Conservation (phyloP, 2,797 vertebrate genomes). For the Crocodylus rhombifer region DNA sequence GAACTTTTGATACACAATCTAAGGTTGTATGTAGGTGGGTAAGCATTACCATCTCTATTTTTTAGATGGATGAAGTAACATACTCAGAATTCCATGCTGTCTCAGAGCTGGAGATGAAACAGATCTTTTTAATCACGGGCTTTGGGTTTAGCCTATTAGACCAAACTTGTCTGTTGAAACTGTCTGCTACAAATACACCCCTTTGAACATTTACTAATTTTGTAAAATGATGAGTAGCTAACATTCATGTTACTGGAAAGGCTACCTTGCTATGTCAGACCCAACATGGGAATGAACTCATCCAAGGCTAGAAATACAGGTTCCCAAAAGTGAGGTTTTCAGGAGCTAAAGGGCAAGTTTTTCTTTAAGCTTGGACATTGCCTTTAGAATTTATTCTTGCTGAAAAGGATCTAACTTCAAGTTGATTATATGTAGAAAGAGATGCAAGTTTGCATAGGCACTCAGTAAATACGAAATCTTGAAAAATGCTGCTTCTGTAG, state of each 20-base stretch:
- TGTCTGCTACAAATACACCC: neutral
- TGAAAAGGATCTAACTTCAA: neutral
- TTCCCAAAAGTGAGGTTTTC: neutral
- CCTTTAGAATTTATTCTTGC: neutral
- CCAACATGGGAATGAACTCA: accelerated
- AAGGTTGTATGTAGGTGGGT: neutral
- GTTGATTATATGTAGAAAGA: neutral
- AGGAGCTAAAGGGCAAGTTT: neutral
- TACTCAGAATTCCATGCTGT: neutral
- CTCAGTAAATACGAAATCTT: neutral
- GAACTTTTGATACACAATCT: neutral
- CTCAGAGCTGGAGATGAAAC: neutral
- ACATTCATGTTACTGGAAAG: neutral
- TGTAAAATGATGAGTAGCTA: neutral
- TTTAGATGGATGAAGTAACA: neutral
- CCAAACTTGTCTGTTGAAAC: neutral
- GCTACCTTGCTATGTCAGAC: neutral
- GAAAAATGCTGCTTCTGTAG: too few relatives aligned
- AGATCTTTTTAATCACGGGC: neutral
- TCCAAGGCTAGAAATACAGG: accelerated
- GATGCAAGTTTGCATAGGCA: neutral
- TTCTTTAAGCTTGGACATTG: neutral
- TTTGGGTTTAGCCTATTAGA: neutral
- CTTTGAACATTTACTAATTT: neutral
- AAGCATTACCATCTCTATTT: neutral